Conservation (phyloP, 2,797 vertebrate genomes). For the Alca torda region DNA sequence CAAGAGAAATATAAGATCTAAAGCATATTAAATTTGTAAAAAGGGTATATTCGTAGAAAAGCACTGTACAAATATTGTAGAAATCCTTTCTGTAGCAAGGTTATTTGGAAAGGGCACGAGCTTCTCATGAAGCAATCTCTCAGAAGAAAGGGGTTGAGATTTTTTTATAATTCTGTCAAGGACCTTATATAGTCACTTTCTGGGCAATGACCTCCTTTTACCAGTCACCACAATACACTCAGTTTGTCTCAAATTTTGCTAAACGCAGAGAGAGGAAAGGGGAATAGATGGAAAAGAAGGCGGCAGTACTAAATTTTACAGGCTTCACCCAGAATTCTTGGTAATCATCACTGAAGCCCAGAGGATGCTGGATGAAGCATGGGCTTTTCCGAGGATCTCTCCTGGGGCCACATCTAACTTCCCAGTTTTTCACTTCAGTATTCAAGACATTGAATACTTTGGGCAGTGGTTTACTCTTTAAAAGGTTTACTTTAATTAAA, state of each 20-base stretch:
- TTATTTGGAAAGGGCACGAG: background rate
- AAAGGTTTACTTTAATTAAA: background rate
- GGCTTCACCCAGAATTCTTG: background rate
- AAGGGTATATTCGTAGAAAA: background rate
- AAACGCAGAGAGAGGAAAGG: background rate
- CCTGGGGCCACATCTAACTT: rapidly evolving
- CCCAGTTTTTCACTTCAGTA: background rate
- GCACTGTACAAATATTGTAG: background rate
- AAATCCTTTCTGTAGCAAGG: background rate
- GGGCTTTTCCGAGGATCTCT: background rate
- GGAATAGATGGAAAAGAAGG: background rate
- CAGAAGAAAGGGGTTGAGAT: background rate
- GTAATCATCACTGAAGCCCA: background rate
- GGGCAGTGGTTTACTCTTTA: background rate
- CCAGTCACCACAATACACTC: background rate
- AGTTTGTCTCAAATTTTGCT: background rate
- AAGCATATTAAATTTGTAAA: background rate
- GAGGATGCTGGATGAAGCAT: background rate
- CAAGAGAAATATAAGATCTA: background rate
- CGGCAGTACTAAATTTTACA: background rate
- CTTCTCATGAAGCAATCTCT: background rate
- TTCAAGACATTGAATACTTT: background rate
- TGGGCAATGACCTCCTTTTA: background rate
- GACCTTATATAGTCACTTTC: background rate
- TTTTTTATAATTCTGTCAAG: background rate